Base-by-base conservation (phyloP, 2,888 invertebrate species). In the Aphrophora alni region DNA sequence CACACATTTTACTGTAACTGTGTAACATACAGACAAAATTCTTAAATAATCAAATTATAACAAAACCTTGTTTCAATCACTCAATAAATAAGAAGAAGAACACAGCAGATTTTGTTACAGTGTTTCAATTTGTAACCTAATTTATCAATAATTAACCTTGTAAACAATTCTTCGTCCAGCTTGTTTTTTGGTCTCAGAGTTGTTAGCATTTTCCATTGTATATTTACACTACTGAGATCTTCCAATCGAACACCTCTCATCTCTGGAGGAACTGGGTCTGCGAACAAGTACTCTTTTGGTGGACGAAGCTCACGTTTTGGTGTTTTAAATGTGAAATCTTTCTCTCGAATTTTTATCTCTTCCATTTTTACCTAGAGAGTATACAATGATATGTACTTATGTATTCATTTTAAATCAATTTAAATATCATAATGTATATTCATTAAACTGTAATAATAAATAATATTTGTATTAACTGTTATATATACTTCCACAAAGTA, bases 141-240 rank as follows among this genome's bases (percentile, higher is more conserved):
- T 8, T 8, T 5, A 33, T 8, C 33, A 33, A 33, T 33, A 8
- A 3, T 33, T 33, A 87, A 93, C 93, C 93, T 92, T 83, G 95
- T 95, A 87, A 95, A 97, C 89, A 95, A 95, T 86, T 96, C 95
- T 88, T 97, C 97, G 85, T 97, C 97, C 27, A 92, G 88, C 86
- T 95, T 95, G 38, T 92, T 91, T 88, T 96, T 96, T 0, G 97
- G 97, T 85, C 97, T 90, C 33, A 95, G 88, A n/a, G 95, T 93
- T 17, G 97, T 97, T 80, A 97, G 90, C 97, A 97, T 97, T 88
- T 95, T 93, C 97, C 97, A 97, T 87, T 96, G 96, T 82, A 97
- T 97, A 51, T 95, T 93, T 24, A 97, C 96, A 12, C 93, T 91
- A 85, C 95, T 95, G 75, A 97, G 89, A 85, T 97, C 97, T 74